These are phyloP conservation scores for Caenorhabditis sp. DNA, from an alignment of 2,888 invertebrate species.

Conservation along the genomic window DNA sequence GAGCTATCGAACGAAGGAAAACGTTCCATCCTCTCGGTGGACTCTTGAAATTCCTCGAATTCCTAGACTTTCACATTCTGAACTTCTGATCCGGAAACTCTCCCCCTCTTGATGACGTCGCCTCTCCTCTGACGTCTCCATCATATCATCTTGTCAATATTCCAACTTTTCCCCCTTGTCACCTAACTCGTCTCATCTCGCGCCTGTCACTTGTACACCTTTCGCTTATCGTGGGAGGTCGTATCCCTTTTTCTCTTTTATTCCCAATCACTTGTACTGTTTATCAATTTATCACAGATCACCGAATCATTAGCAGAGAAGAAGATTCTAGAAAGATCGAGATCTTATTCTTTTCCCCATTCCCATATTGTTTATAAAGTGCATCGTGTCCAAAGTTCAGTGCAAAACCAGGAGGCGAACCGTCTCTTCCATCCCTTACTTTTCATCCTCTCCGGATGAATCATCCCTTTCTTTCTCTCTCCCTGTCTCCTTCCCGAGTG, in stretches of 20 bases:
- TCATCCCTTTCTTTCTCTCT: background rate
- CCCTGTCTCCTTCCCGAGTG: no score
- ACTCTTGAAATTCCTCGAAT: background rate
- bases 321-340: constrained; percentile 8
- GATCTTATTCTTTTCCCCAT: background rate
- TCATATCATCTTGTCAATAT: background rate
- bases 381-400: constrained; percentile 26
- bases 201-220: constrained; percentile 45
- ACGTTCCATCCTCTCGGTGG: no score
- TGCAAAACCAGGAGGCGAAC: constrained; percentile 4
- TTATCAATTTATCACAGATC: constrained; percentile 48
- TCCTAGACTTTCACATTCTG: constrained; percentile 6
- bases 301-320: background rate
- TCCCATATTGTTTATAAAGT: constrained; percentile 6
- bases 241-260: background rate
- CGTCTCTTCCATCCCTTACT: constrained; percentile 11
- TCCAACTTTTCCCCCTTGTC: constrained; percentile 6
- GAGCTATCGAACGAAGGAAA: no score
- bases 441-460: constrained; percentile 11
- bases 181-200: constrained; percentile 27
- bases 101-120: background rate
- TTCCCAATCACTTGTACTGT: background rate
- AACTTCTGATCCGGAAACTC: constrained; percentile 13
- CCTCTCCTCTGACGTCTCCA: background rate
- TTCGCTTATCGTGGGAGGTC: constrained; percentile 34